phyloP scores from a whole-genome alignment of 1,140 invertebrate species.

The Holcopasites calliopsidis region DNA sequence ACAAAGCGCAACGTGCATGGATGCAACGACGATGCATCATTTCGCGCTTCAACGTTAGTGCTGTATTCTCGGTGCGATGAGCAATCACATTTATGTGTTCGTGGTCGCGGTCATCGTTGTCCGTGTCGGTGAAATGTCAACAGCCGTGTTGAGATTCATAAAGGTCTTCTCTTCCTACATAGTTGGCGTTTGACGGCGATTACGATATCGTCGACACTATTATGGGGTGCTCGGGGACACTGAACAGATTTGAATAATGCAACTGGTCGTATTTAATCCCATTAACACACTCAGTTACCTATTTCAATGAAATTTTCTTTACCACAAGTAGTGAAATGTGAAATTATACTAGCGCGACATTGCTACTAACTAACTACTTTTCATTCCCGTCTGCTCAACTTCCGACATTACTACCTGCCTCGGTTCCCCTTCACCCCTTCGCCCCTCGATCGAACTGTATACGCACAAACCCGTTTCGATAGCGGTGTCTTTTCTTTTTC shows the following conservation, averaged over 20 bases:
- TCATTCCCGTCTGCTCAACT: too few relatives aligned
- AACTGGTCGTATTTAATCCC: too few relatives aligned
- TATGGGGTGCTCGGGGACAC: not conserved
- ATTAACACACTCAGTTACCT: too few relatives aligned
- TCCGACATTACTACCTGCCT: too few relatives aligned
- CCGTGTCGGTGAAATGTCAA: conserved; percentile 26
- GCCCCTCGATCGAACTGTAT: too few relatives aligned
- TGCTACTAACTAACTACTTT: too few relatives aligned
- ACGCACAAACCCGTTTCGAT: conserved; percentile 42
- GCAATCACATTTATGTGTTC: not conserved
- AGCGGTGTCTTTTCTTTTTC: not conserved
- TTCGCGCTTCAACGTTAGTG: conserved; percentile 33
- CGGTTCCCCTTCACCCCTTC: not conserved
- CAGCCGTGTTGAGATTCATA: not conserved
- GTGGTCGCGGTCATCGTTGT: conserved; percentile 7
- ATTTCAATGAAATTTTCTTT: too few relatives aligned
- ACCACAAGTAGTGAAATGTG: too few relatives aligned
- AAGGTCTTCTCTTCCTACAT: not conserved
- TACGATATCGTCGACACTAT: conserved; percentile 4
- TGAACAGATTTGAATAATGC: not conserved
- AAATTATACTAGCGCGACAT: too few relatives aligned
- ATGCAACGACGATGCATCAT: conserved; percentile 24
- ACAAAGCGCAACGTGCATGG: conserved; percentile 62
- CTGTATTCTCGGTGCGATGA: not conserved
- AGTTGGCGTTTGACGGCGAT: not conserved